These are phyloP conservation scores for Drosophila nigrodunni DNA, from an alignment of 1,140 invertebrate genomes.

Conservation along the genomic window DNA sequence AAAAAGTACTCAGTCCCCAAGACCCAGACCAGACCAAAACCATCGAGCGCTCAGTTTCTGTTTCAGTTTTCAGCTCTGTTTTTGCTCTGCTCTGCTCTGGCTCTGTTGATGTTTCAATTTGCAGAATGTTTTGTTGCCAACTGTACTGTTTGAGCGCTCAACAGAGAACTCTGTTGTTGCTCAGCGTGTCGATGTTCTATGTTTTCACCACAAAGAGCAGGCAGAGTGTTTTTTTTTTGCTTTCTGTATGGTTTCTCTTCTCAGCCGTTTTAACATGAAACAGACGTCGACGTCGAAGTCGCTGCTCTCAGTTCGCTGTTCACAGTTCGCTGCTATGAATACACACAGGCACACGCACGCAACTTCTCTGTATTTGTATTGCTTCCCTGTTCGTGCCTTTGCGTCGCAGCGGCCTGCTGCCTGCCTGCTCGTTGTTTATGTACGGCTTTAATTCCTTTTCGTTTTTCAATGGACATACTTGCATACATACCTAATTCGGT, in stretches of 20 bases:
- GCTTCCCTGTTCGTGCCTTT: slow-evolving; percentile 41
- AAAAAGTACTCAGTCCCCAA: slow-evolving; percentile 31
- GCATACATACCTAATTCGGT: slow-evolving; percentile 2
- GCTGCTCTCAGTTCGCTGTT: slow-evolving; percentile 18
- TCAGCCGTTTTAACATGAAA: slow-evolving; percentile 46
- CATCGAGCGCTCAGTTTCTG: slow-evolving; percentile 7
- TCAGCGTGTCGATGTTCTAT: slow-evolving; percentile 56
- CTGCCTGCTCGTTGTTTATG: slow-evolving; percentile 56
- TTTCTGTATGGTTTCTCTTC: slow-evolving; percentile 45
- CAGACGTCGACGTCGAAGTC: slow-evolving; percentile 35
- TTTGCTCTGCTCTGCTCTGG: slow-evolving; percentile 44
- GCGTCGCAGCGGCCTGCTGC: slow-evolving; percentile 19
- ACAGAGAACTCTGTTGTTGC: slow-evolving; percentile 58
- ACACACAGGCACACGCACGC: slow-evolving; percentile 17
- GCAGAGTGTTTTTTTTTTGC: slow-evolving; percentile 23
- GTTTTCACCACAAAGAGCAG: slow-evolving; percentile 52
- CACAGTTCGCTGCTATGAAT: slow-evolving; percentile 20
- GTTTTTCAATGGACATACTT: slow-evolving; percentile 20
- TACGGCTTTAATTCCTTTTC: slow-evolving; percentile 68
- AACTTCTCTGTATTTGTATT: slow-evolving; percentile 44
- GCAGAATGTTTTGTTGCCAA: slow-evolving; percentile 81
- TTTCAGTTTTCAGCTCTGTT: slow-evolving; percentile 35
- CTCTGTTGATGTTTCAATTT: slow-evolving; percentile 61
- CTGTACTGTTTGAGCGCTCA: slow-evolving; percentile 67
- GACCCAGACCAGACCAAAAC: not conserved